Conservation (phyloP, 2,888 invertebrate species). For the Girardia tigrina region DNA sequence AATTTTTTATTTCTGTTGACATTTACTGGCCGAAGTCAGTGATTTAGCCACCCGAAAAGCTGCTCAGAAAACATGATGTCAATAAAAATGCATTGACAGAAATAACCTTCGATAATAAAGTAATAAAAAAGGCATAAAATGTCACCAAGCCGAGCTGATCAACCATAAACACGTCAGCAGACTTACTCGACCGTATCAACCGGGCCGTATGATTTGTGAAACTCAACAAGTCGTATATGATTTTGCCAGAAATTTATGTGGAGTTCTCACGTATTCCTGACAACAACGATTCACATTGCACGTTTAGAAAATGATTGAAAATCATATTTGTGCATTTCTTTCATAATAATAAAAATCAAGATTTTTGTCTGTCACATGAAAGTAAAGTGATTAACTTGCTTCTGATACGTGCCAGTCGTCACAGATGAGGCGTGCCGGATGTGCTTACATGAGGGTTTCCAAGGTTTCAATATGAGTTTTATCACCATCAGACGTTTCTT, state of each 20-base stretch:
- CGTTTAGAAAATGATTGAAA: neutral
- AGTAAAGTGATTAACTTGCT: neutral
- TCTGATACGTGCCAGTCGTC: neutral
- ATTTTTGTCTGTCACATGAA: too few species aligned
- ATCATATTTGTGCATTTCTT: too few species aligned
- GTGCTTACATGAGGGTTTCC: neutral
- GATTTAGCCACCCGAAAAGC: neutral
- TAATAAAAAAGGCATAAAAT: neutral
- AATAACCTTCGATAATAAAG: constrained; percentile 17
- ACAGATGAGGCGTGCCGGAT: neutral
- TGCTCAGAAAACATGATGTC: constrained; percentile 14
- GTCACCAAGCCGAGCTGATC: constrained; percentile 20
- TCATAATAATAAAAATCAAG: too few species aligned
- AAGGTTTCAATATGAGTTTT: too few species aligned
- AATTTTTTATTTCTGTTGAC: neutral
- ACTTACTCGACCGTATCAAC: constrained; percentile 15
- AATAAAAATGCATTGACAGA: constrained; percentile 20
- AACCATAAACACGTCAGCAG: constrained; percentile 14
- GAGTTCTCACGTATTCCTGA: constrained; percentile 9
- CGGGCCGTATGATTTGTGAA: neutral
- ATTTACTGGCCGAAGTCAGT: neutral
- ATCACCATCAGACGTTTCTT: too few species aligned
- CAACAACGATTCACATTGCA: constrained; percentile 9
- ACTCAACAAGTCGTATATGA: constrained; percentile 20
- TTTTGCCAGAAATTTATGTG: constrained; percentile 8